phyloP scores from a whole-genome alignment of 2,888 invertebrate genomes.

The Pyrocoelia pectoralis region DNA sequence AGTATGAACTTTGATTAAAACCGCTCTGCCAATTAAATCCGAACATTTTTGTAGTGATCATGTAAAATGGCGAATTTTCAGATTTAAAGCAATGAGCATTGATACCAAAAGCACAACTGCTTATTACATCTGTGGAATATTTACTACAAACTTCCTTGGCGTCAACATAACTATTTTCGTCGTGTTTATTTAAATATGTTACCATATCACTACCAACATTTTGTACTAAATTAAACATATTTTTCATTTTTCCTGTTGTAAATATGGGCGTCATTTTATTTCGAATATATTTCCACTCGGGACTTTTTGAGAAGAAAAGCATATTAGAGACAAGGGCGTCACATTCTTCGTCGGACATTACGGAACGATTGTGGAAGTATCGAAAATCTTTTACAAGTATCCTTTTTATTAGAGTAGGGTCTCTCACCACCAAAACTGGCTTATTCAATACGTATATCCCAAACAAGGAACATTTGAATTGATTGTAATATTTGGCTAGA shows the following conservation, averaged over 20 bases:
- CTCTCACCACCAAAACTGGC: constrained; percentile 60
- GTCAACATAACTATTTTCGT: constrained; percentile 4
- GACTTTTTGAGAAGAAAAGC: constrained; percentile 60
- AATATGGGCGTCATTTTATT: constrained; percentile 64
- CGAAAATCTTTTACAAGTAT: constrained; percentile 62
- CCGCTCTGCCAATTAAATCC: constrained; percentile 47
- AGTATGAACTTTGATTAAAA: constrained; percentile 42
- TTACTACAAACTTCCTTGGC: constrained; percentile 53
- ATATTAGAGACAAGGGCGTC: constrained; percentile 58
- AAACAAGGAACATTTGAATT: constrained; percentile 51
- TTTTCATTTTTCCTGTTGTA: constrained; percentile 64
- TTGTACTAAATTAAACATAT: constrained; percentile 62
- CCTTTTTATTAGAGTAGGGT: constrained; percentile 60
- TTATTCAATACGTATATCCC: constrained; percentile 62
- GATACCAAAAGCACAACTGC: constrained; percentile 59
- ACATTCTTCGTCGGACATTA: constrained; percentile 55
- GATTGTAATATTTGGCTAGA: constrained; percentile 47
- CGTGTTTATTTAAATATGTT: neutral
- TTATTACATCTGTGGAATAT: constrained; percentile 60
- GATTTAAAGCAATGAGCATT: constrained; percentile 55
- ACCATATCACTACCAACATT: constrained; percentile 46
- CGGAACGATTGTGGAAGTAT: constrained; percentile 60
- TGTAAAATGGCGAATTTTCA: constrained; percentile 54
- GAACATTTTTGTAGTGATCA: constrained; percentile 52
- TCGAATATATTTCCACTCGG: constrained; percentile 64